These are phyloP conservation scores for Forficula auricularia DNA, from an alignment of 1,140 invertebrate genomes.

Conservation along the genomic window DNA sequence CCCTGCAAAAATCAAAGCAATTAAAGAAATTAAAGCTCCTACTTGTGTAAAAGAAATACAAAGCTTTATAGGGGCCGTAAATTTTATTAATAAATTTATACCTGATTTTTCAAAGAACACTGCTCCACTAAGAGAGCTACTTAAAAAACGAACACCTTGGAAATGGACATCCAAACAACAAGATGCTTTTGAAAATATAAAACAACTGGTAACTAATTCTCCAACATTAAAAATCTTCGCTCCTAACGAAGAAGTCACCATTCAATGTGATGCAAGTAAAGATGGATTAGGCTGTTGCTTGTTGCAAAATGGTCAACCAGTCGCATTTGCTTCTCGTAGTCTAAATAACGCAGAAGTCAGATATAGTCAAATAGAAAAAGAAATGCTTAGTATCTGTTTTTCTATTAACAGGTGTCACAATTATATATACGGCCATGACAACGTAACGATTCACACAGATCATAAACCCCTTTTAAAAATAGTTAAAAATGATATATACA, in stretches of 20 bases:
- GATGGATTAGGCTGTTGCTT: slow-evolving; percentile 20
- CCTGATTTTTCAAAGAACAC: slow-evolving; percentile 18
- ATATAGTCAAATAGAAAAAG: slow-evolving; percentile 8
- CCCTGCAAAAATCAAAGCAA: slow-evolving; percentile 20
- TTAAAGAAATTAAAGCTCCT: slow-evolving; percentile 18
- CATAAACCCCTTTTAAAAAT: slow-evolving; percentile 21
- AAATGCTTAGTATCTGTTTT: slow-evolving; percentile 7
- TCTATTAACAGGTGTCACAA: slow-evolving; percentile 23
- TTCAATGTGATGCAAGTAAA: slow-evolving; percentile 20
- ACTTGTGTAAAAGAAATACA: slow-evolving; percentile 13
- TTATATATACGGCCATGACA: slow-evolving; percentile 23
- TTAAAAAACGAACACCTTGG: slow-evolving; percentile 13
- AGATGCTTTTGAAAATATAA: slow-evolving; percentile 15
- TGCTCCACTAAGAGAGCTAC: slow-evolving; percentile 15
- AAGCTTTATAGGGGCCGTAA: slow-evolving; percentile 19
- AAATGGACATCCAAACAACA: slow-evolving; percentile 16
- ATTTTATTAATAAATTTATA: slow-evolving; percentile 21
- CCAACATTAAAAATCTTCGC: slow-evolving; percentile 19
- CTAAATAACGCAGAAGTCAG: slow-evolving; percentile 11
- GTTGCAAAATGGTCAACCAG: slow-evolving; percentile 17
- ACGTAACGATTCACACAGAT: slow-evolving; percentile 21
- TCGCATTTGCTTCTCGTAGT: slow-evolving; percentile 21
- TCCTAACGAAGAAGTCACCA: slow-evolving; percentile 10
- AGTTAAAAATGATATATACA: no score
- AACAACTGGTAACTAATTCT: slow-evolving; percentile 13